Evolutionary conservation across 2,113 vertebrate genomes (phyloP), one percentile per base, ranked within the genome.

Genomic region (Dicaeum eximium): DNA sequence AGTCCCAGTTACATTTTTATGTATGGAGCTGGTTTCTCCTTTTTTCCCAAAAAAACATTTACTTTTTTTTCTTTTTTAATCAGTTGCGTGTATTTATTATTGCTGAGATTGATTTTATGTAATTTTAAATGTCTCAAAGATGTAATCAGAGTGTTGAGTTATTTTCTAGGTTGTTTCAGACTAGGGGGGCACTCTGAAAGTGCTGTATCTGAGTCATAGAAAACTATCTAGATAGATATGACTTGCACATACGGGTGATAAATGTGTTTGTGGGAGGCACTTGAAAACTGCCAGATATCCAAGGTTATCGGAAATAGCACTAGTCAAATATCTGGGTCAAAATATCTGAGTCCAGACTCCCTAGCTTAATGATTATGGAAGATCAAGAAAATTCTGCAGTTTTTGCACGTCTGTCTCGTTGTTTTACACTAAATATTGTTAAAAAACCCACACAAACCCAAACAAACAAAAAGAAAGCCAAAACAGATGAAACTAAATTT

Each of bases 21-120:
- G 5, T 66, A 3, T 10, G 5, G 19, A 72, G 28, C 7, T 65
- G 13, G 1, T 80, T 82, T 8, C 1, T 56, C 5, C 6, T n/a
- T 67, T 75, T 54, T 15, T 17, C 3, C 5, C 5, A 16, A 60
- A 44, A 13, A 42, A 20, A 67, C 0, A 1, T 44, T 47, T 24
- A 11, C 0, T 5, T 33, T 20, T 5, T 3, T 11, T 5, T 33
- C 17, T 5, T 3, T 11, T 30, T 38, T 58, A n/a, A 40, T 44
- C 3, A 44, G 1, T 79, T 12, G 45, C 8, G 33, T 44, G 0
- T n/a, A 6, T 56, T 78, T 64, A 28, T 64, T 82, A 7, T 42
- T 74, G 10, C 15, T 42, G 27, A 33, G 24, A 56, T 62, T 47
- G 13, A 47, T 62, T 33, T 90, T 54, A 37, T 15, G 9, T 31